These are phyloP conservation scores for Troilus luridus DNA, from an alignment of 2,888 invertebrate genomes.

Conservation along the genomic window DNA sequence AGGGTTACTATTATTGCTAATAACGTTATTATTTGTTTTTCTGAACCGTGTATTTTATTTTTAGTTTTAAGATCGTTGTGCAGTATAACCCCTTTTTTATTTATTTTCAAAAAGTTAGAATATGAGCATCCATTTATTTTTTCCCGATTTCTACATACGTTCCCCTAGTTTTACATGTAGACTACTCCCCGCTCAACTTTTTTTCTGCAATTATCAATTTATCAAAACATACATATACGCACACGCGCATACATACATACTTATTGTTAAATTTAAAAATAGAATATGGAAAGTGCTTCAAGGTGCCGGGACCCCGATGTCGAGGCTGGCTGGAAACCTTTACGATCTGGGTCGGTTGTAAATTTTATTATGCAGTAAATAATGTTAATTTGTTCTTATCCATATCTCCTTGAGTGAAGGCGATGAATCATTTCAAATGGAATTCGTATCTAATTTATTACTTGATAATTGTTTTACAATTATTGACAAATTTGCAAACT, in stretches of 20 bases:
- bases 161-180: no score
- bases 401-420: background rate
- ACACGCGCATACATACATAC: background rate
- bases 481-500: background rate
- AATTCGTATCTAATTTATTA: background rate
- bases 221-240: no score
- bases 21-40: no score
- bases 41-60: no score
- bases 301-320: background rate
- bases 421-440: background rate
- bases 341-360: constrained; percentile 20
- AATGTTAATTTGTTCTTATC: background rate
- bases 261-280: background rate
- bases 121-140: no score
- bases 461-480: background rate
- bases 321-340: constrained; percentile 44
- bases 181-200: no score
- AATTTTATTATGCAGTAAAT: constrained; percentile 33
- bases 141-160: no score
- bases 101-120: no score
- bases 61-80: no score
- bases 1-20: no score
- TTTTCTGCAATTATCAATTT: no score
- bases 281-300: background rate
- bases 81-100: no score